phyloP scores from a whole-genome alignment of 2,797 vertebrate genomes.

The Nasua narica region DNA sequence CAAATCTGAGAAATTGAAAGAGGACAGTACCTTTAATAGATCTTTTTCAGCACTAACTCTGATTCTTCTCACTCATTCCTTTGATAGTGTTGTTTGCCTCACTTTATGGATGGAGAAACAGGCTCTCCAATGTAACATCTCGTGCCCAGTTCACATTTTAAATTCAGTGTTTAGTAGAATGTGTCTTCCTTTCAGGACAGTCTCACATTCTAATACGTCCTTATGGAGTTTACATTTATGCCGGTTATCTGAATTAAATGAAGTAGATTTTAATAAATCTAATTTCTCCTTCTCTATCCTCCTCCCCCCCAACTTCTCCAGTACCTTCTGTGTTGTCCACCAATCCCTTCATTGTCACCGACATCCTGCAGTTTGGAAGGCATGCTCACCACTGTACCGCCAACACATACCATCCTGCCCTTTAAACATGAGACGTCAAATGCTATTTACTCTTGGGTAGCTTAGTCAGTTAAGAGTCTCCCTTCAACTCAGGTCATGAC shows the following conservation, averaged over 20 bases:
- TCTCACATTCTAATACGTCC: not conserved
- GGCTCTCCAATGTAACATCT: not conserved
- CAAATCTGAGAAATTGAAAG: not conserved
- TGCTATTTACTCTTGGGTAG: not conserved
- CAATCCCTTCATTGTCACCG: not conserved
- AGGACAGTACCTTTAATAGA: not conserved
- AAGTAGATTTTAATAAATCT: not conserved
- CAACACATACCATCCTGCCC: slow-evolving; percentile 35
- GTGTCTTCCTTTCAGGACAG: not conserved
- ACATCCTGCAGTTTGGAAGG: slow-evolving; percentile 73
- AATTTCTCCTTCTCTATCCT: not conserved
- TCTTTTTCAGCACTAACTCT: not conserved
- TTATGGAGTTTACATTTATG: not conserved
- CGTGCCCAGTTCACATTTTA: not conserved
- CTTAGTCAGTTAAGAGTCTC: too few species aligned
- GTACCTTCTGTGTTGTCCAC: not conserved
- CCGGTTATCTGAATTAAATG: not conserved
- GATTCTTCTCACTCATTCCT: not conserved
- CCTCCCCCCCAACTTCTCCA: not conserved
- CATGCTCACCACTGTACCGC: slow-evolving; percentile 84
- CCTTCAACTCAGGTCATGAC: too few species aligned
- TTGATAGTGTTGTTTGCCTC: not conserved
- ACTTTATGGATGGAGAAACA: not conserved
- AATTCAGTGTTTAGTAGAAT: not conserved
- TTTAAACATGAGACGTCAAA: not conserved